Percentiles rank a stretch among this genome's conserved stretches.
Evolutionary conservation across 2,888 invertebrate species (phyloP).

Genomic region (Oasisia sp.): DNA sequence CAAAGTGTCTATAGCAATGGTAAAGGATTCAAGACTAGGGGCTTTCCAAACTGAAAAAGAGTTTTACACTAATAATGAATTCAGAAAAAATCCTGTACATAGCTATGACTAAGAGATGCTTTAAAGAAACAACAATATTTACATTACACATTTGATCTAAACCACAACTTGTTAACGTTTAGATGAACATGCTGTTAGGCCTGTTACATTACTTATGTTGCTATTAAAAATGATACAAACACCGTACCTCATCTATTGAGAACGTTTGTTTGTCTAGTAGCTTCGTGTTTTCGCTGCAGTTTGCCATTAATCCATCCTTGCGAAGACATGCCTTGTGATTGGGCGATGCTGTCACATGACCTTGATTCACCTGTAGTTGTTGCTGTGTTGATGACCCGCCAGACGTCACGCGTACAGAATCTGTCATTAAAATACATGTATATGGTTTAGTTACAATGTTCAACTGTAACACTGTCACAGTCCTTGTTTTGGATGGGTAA

Average conservation of each 20-base stretch:
- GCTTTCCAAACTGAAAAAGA: too few relatives aligned
- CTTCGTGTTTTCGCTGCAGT: neutral
- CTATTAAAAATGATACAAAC: neutral
- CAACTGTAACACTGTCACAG: neutral
- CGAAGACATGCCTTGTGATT: neutral
- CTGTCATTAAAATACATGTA: neutral
- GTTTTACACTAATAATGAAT: too few relatives aligned
- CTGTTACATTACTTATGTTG: neutral
- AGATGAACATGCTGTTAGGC: neutral
- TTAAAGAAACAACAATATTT: too few relatives aligned
- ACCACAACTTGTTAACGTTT: neutral
- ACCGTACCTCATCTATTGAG: neutral
- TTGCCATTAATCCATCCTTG: neutral
- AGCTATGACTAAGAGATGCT: too few relatives aligned
- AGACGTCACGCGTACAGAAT: neutral
- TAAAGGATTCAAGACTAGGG: too few relatives aligned
- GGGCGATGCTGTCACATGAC: neutral
- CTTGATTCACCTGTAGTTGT: neutral
- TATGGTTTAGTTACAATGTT: neutral
- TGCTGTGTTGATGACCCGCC: neutral
- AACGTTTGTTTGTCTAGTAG: neutral
- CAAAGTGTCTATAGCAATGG: too few relatives aligned
- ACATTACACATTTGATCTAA: neutral
- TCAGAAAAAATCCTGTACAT: too few relatives aligned
- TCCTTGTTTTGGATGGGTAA: too few relatives aligned